Evolutionary conservation across 92 coral and sea anemone species (phyloP).

Genomic region (Epizoanthus stellaris): DNA sequence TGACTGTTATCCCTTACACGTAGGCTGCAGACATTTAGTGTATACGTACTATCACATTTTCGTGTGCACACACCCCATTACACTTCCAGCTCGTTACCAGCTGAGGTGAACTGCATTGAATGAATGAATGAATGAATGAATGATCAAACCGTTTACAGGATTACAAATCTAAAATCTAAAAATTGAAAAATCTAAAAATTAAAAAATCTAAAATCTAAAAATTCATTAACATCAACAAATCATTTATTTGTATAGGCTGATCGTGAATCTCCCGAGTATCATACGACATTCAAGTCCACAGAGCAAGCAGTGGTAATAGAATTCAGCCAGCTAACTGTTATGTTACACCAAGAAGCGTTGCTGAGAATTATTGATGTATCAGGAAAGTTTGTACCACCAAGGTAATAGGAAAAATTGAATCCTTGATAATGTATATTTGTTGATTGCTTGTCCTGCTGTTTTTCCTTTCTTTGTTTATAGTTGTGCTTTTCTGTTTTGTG

Average conservation of each 20-base stretch:
- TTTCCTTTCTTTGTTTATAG: not conserved
- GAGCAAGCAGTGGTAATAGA: slow-evolving; percentile 79
- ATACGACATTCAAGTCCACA: slow-evolving; percentile 78
- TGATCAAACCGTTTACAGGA: no score
- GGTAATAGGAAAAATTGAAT: slow-evolving; percentile 44
- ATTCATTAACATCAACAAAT: not conserved
- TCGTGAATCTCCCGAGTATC: slow-evolving; percentile 78
- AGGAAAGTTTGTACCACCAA: slow-evolving; percentile 79
- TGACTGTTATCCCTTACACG: no score
- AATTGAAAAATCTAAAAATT: no score
- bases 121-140: no score
- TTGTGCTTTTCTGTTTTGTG: no score
- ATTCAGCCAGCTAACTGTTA: slow-evolving; percentile 77
- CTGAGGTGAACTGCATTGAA: no score
- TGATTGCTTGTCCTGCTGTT: not conserved
- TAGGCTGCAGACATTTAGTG: no score
- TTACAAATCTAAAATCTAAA: no score
- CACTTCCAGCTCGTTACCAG: no score
- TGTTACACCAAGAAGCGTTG: slow-evolving; percentile 93
- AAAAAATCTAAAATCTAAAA: no score
- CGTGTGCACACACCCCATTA: no score
- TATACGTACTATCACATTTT: no score
- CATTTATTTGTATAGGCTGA: slow-evolving; percentile 70
- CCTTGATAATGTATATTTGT: not conserved
- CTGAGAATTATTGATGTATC: slow-evolving; percentile 86